A percentile compares a stretch with the other conserved stretches of the same genome.
phyloP scores from a whole-genome alignment of 2,797 vertebrate genomes.

The Tachyglossus aculeatus region DNA sequence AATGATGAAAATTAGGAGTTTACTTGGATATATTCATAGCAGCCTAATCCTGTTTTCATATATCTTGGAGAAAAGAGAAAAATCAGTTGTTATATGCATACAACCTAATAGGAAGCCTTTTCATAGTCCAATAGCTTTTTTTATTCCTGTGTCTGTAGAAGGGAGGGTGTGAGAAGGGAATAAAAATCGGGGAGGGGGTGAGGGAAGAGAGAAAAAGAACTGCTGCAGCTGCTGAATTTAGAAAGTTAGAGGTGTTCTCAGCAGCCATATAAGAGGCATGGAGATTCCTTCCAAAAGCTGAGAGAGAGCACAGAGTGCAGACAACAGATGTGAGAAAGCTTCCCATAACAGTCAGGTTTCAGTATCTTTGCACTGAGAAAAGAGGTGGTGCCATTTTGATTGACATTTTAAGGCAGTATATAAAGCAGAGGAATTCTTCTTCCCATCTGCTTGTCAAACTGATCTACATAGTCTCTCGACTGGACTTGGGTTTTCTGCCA shows the following conservation, averaged over 20 bases:
- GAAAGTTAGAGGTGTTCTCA: conserved; percentile 79
- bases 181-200: background rate
- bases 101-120: conserved; percentile 21
- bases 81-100: background rate
- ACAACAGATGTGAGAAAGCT: conserved; percentile 78
- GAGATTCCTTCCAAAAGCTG: conserved; percentile 81
- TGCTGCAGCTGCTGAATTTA: conserved; percentile 73
- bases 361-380: conserved; percentile 72
- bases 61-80: no score
- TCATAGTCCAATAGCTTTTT: conserved; percentile 32
- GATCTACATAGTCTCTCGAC: conserved; percentile 74
- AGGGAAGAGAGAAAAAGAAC: conserved; percentile 11
- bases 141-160: conserved; percentile 23
- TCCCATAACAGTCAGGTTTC: conserved; percentile 79
- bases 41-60: no score
- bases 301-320: conserved; percentile 71
- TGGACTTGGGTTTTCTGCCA: conserved; percentile 74
- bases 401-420: conserved; percentile 79
- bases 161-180: background rate
- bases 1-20: no score
- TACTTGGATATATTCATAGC: no score
- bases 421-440: conserved; percentile 84
- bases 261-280: conserved; percentile 76
- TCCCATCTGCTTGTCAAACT: conserved; percentile 81
- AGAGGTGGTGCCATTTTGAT: conserved; percentile 86